A percentile compares a stretch with the other conserved stretches of the same genome.
These are phyloP conservation scores for Trachymyrmex cornetzi DNA, from an alignment of 1,140 invertebrate species.

Conservation along the genomic window DNA sequence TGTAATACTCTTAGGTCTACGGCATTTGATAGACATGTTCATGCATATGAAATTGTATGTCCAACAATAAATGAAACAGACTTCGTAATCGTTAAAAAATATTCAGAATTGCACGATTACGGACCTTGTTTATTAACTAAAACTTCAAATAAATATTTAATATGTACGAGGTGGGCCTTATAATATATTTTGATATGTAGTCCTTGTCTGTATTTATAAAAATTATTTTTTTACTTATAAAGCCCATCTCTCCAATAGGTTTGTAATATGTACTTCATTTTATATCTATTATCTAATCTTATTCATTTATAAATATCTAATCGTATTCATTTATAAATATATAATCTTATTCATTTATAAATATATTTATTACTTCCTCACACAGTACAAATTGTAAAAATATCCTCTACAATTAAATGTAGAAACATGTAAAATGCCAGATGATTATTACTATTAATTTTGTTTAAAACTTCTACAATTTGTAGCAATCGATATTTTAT, in stretches of 20 bases:
- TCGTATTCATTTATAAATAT: slow-evolving; percentile 3
- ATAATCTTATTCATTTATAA: not conserved
- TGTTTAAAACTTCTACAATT: not conserved
- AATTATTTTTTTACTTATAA: not conserved
- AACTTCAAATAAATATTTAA: slow-evolving; percentile 23
- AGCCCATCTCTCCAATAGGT: not conserved
- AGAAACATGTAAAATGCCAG: not conserved
- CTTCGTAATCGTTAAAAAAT: not conserved
- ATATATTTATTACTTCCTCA: not conserved
- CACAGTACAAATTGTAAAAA: not conserved
- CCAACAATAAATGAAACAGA: not conserved
- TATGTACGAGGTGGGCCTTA: not conserved
- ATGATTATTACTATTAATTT: not conserved
- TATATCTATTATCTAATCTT: not conserved
- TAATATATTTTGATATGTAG: slow-evolving; percentile 1
- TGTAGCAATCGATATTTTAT: not conserved
- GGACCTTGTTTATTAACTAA: slow-evolving; percentile 1
- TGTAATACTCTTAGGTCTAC: not conserved
- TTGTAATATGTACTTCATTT: not conserved
- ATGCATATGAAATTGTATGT: slow-evolving; percentile 7
- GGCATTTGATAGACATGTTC: not conserved
- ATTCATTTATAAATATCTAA: slow-evolving; percentile 2
- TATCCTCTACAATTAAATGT: not conserved
- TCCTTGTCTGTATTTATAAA: not conserved
- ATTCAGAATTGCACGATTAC: slow-evolving; percentile 1